Conservation (phyloP, 2,888 invertebrate species). For the Melipona bicolor region DNA sequence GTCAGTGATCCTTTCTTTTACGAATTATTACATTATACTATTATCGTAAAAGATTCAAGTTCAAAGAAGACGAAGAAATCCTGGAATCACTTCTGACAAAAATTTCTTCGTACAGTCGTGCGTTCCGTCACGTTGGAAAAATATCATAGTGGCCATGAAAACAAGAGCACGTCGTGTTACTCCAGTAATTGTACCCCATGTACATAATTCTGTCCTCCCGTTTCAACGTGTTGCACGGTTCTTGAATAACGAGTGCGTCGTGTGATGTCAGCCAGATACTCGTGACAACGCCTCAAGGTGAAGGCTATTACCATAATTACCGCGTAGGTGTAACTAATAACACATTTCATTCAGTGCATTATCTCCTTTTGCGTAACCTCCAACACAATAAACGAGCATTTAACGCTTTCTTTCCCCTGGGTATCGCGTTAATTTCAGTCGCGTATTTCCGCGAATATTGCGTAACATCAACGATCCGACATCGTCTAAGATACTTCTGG, state of each 20-base stretch:
- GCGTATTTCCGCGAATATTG: background rate
- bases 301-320: constrained; percentile 47
- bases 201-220: constrained; percentile 16
- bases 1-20: too few species aligned
- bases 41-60: too few species aligned
- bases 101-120: background rate
- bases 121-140: background rate
- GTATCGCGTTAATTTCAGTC: background rate
- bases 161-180: background rate
- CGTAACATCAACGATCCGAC: background rate
- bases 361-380: constrained; percentile 1
- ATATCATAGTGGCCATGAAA: constrained; percentile 4
- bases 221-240: constrained; percentile 23
- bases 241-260: constrained; percentile 46
- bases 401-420: constrained; percentile 20
- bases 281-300: constrained; percentile 47
- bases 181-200: constrained; percentile 15
- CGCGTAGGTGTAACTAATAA: constrained; percentile 48
- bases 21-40: too few species aligned
- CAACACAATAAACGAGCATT: constrained; percentile 3
- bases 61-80: background rate
- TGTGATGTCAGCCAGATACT: constrained; percentile 40
- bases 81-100: too few species aligned
- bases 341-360: constrained; percentile 39
- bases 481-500: background rate